Evolutionary conservation across 2,113 vertebrate genomes (phyloP).

Genomic region (Lucifuga dentata): DNA sequence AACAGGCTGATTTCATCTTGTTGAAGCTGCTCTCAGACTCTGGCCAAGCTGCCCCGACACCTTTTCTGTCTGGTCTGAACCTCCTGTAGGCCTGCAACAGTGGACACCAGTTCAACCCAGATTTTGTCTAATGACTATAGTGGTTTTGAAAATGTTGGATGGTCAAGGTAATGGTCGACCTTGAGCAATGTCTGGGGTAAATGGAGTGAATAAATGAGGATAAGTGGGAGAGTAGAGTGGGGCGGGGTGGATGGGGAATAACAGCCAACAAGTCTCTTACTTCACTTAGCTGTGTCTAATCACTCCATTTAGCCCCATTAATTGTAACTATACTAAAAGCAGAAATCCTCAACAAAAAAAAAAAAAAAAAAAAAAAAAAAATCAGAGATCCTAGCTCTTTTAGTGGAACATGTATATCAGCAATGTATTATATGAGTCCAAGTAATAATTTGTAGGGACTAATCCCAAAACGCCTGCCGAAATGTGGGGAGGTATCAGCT

Average conservation of each 20-base stretch:
- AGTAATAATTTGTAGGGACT: not conserved
- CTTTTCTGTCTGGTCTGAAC: not conserved
- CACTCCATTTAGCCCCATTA: too few relatives aligned
- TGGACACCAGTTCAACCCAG: slow-evolving; percentile 6
- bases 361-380: too few relatives aligned
- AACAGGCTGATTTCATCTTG: slow-evolving; percentile 1
- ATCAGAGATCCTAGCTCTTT: too few relatives aligned
- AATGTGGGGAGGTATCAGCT: not conserved
- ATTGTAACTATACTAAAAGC: too few relatives aligned
- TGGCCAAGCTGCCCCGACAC: not conserved
- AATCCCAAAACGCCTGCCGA: not conserved
- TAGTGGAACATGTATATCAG: too few relatives aligned
- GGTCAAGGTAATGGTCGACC: not conserved
- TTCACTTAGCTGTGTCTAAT: not conserved
- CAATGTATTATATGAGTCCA: too few relatives aligned
- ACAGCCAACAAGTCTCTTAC: not conserved
- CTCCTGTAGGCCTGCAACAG: not conserved
- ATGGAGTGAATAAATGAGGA: not conserved
- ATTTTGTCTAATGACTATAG: slow-evolving; percentile 26
- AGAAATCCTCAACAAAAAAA: too few relatives aligned
- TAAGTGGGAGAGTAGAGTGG: not conserved
- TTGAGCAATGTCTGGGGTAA: not conserved
- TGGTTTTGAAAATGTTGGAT: slow-evolving; percentile 4
- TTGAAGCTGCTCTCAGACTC: not conserved
- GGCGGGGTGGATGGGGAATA: too few relatives aligned